Evolutionary conservation across 92 coral and sea anemone species (phyloP).

Genomic region (Phenganax marumi): DNA sequence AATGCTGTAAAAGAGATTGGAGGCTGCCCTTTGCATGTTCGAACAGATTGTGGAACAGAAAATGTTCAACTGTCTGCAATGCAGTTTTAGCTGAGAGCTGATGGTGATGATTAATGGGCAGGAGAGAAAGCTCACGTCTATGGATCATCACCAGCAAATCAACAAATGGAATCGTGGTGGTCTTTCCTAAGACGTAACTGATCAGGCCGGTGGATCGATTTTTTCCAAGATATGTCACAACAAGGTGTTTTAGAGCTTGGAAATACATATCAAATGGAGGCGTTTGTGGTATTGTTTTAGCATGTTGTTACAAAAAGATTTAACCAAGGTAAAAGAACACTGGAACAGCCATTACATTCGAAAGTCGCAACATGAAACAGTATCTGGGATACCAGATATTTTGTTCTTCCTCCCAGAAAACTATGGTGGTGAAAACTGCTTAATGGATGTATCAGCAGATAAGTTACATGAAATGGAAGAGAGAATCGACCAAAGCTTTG

Average conservation of each 20-base stretch:
- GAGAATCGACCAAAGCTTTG: background rate
- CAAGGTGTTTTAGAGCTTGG: conserved; percentile 14
- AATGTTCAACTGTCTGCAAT: background rate
- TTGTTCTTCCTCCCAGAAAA: conserved; percentile 8
- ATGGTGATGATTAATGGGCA: too few species aligned
- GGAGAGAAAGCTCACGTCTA: background rate
- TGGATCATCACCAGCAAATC: background rate
- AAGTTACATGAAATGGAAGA: conserved; percentile 11
- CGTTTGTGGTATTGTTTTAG: background rate
- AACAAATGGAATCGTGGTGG: too few species aligned
- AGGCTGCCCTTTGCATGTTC: background rate
- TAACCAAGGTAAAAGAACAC: background rate
- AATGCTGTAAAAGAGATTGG: conserved; percentile 1
- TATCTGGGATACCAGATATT: conserved; percentile 12
- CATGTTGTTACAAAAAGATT: background rate
- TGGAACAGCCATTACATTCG: background rate
- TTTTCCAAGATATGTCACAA: conserved; percentile 6
- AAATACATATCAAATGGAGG: background rate
- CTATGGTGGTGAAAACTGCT: conserved; percentile 29
- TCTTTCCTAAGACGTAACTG: background rate
- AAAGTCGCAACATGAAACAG: background rate
- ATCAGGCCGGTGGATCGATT: background rate
- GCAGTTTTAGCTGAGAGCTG: too few species aligned
- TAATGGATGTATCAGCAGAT: conserved; percentile 4
- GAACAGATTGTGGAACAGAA: conserved; percentile 8